Conservation (phyloP, 2,113 vertebrate species). For the Haemorhous mexicanus region DNA sequence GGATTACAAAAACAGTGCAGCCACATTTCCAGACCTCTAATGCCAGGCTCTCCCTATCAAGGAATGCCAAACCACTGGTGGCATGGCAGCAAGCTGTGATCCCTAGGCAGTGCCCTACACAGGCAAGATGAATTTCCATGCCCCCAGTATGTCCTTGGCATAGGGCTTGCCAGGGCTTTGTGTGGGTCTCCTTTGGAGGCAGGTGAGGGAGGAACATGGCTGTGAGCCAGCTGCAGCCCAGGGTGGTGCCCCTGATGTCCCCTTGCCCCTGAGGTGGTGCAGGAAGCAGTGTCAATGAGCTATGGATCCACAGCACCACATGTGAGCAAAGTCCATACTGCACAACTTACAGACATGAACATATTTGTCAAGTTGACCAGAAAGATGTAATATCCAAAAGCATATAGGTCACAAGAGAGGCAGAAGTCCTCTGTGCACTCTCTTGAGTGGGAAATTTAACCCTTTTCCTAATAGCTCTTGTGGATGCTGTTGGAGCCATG, state of each 20-base stretch:
- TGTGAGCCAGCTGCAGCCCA: neutral
- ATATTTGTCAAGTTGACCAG: neutral
- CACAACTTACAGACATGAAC: neutral
- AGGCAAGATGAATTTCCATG: neutral
- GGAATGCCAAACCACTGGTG: neutral
- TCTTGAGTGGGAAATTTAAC: neutral
- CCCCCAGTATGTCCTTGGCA: neutral
- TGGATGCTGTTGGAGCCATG: neutral
- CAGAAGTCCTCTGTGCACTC: neutral
- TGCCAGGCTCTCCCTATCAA: neutral
- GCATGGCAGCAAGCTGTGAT: neutral
- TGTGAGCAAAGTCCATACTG: neutral
- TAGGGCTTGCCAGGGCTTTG: neutral
- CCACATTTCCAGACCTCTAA: neutral
- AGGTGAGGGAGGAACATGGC: rapidly evolving
- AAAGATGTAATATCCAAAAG: neutral
- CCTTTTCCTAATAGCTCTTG: neutral
- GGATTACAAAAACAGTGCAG: neutral
- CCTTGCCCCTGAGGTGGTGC: neutral
- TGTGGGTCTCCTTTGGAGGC: neutral
- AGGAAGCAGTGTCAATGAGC: neutral
- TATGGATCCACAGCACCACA: rapidly evolving
- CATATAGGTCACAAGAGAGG: neutral
- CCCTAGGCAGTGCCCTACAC: neutral
- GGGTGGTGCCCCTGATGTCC: neutral